These are phyloP conservation scores for Anadara kagoshimensis DNA, from an alignment of 1,140 invertebrate genomes.

Conservation along the genomic window DNA sequence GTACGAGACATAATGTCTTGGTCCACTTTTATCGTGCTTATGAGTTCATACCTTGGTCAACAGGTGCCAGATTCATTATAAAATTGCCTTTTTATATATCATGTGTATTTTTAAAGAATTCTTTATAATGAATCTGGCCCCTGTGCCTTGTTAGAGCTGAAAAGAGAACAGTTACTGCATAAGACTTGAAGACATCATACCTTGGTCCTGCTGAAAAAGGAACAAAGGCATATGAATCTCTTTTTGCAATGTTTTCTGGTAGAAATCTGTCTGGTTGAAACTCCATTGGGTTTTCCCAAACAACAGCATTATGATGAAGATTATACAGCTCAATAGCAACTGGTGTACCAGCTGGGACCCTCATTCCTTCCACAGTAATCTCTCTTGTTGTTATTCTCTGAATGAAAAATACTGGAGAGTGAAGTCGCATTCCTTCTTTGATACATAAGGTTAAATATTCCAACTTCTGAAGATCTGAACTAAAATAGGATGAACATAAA, in stretches of 20 bases:
- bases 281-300: constrained; percentile 45
- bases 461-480: constrained; percentile 61
- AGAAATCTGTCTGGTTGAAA: constrained; percentile 62
- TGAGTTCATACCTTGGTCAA: too few species aligned
- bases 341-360: constrained; percentile 42
- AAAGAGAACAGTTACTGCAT: background rate
- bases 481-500: constrained; percentile 22
- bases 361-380: constrained; percentile 64
- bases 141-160: too few species aligned
- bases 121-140: too few species aligned
- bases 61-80: too few species aligned
- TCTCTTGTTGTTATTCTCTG: constrained; percentile 83
- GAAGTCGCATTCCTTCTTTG: constrained; percentile 71
- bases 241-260: constrained; percentile 57
- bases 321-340: constrained; percentile 45
- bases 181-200: constrained; percentile 21
- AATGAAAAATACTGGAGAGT: constrained; percentile 78
- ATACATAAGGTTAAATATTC: constrained; percentile 69
- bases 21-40: too few species aligned
- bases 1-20: too few species aligned
- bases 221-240: constrained; percentile 58
- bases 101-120: too few species aligned
- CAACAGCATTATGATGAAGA: constrained; percentile 43
- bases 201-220: constrained; percentile 69
- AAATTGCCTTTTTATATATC: too few species aligned